Percentiles rank a stretch among this genome's conserved stretches.
Conservation (phyloP, 2,797 vertebrate species). For the Chiroxiphia lanceolata region DNA sequence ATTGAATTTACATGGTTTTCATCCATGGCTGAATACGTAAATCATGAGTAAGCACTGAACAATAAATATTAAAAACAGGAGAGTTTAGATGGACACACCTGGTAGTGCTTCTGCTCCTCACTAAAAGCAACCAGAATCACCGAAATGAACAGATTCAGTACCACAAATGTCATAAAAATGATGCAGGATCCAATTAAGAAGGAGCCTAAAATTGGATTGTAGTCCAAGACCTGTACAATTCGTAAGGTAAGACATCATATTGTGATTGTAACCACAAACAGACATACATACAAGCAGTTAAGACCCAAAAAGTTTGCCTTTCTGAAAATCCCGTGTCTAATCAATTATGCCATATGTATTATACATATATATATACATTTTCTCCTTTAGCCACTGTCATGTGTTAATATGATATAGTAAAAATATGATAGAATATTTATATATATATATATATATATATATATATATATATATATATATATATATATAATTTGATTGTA, state of each 20-base stretch:
- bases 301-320: background rate
- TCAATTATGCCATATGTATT: background rate
- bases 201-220: slow-evolving; percentile 89
- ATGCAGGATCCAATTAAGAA: slow-evolving; percentile 95
- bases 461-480: background rate
- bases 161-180: slow-evolving; percentile 95
- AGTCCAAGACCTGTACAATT: slow-evolving; percentile 87
- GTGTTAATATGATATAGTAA: background rate
- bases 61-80: background rate
- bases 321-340: background rate
- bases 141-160: slow-evolving; percentile 95
- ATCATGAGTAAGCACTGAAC: background rate
- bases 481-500: background rate
- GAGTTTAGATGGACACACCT: slow-evolving; percentile 74
- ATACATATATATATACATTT: background rate
- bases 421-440: background rate
- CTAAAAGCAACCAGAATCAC: slow-evolving; percentile 95
- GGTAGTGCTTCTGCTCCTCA: slow-evolving; percentile 90
- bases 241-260: background rate
- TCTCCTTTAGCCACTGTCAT: background rate
- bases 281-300: background rate
- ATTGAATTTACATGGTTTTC: background rate
- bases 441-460: background rate
- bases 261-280: background rate
- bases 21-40: background rate